Evolutionary conservation across 2,797 vertebrate genomes (phyloP).

Genomic region (Somateria mollissima): DNA sequence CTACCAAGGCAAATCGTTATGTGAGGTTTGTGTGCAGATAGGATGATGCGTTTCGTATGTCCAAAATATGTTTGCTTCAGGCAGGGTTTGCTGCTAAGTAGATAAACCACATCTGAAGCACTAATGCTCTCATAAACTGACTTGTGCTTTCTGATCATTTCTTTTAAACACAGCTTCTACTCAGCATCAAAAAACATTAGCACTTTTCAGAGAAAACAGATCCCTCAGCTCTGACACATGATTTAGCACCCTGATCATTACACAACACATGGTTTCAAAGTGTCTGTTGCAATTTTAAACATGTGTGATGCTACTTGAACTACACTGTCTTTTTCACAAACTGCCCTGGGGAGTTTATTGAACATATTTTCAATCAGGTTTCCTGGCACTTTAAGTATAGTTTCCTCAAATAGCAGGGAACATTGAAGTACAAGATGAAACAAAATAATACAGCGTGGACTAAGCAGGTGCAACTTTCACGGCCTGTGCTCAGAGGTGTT

Average conservation of each 20-base stretch:
- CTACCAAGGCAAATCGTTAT: constrained; percentile 23
- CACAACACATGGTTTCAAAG: constrained; percentile 67
- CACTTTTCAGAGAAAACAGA: constrained; percentile 69
- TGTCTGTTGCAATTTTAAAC: constrained; percentile 46
- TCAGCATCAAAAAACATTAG: constrained; percentile 70
- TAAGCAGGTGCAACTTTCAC: constrained; percentile 3
- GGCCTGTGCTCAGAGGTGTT: neutral
- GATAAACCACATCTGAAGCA: constrained; percentile 75
- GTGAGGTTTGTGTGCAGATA: constrained; percentile 47
- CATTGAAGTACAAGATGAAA: neutral
- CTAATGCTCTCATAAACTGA: constrained; percentile 70
- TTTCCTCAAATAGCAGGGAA: neutral
- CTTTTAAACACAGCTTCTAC: constrained; percentile 73
- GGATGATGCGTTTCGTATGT: constrained; percentile 59
- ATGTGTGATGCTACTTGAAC: constrained; percentile 54
- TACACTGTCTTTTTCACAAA: constrained; percentile 28
- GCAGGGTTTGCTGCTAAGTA: constrained; percentile 59
- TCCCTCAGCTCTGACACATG: constrained; percentile 37
- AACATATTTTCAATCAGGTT: neutral
- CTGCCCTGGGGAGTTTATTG: neutral
- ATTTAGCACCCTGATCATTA: constrained; percentile 48
- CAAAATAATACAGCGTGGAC: neutral
- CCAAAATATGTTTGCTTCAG: constrained; percentile 62
- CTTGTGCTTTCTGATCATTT: constrained; percentile 70
- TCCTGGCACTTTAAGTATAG: neutral